Evolutionary conservation across 2,113 vertebrate species (phyloP), one percentile per base, ranked within the genome.

Genomic region (Rana temporaria): DNA sequence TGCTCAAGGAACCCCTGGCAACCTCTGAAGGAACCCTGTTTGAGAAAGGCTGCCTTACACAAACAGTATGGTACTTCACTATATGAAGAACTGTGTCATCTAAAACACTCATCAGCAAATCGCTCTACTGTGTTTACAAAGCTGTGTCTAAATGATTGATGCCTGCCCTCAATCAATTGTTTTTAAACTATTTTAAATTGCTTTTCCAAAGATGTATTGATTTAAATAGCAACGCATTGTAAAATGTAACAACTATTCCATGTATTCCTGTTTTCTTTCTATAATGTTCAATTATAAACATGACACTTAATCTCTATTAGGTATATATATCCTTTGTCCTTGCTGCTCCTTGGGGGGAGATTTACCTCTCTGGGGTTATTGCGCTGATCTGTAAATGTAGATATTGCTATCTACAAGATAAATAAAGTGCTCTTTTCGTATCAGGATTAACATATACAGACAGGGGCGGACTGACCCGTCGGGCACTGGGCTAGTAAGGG

Each of bases 241-340:
- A 65, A 77, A 77, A 60, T 53, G 74, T 65, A 64, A 65, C 59
- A 77, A 65, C 42, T 60, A n/a, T 64, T 77, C 65, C 60, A 65
- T 65, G 64, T 64, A 63, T 64, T 76, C 63, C 59, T 76, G 73
- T 38, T 48, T 38, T 64, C 60, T 64, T 64, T 77, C 59, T 64
- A 77, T 77, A 77, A 53, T 77, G 38, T 77, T 77, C 22, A 75
- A 60, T 75, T 75, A 75, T 64, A 19, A 63, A 65, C 74, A 77
- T 52, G 60, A 77, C 60, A 77, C 38, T 65, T 53, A 63, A 52
- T 64, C 73, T 63, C 48, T 77, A 34, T 63, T 64, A 64, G 38
- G 20, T 12, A 14, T 30, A 62, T 42, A 75, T 52, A 19, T 62
- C 19, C 38, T 77, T 48, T 48, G 11, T 48, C 42, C 42, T 48